Evolutionary conservation across 1,140 invertebrate species (phyloP).

Genomic region (Cyphomyrmex costatus): DNA sequence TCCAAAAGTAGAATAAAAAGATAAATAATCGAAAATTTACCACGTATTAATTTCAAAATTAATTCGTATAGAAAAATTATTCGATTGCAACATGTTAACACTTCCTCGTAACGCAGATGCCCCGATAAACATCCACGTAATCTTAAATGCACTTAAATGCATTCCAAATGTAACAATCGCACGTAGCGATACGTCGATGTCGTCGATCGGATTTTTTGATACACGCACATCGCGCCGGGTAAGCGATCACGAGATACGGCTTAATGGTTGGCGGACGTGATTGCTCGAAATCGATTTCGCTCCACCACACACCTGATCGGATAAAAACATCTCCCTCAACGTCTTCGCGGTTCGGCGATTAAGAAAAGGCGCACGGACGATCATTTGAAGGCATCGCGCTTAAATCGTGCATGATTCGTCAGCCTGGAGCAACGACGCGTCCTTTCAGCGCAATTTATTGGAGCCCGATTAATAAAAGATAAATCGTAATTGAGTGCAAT

Average conservation of each 20-base stretch:
- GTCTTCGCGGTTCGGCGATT: slow-evolving; percentile 63
- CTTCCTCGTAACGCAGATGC: background rate
- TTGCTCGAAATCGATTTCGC: slow-evolving; percentile 61
- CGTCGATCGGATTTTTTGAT: slow-evolving; percentile 32
- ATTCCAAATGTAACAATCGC: background rate
- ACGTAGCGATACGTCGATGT: background rate
- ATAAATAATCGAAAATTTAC: background rate
- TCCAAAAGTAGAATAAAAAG: background rate
- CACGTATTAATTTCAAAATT: background rate
- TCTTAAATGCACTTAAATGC: slow-evolving; percentile 32
- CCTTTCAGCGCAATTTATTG: slow-evolving; percentile 57
- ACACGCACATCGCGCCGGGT: background rate
- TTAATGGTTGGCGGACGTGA: slow-evolving; percentile 44
- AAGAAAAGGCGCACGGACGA: slow-evolving; percentile 42
- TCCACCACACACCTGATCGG: slow-evolving; percentile 40
- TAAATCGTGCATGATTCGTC: slow-evolving; percentile 45
- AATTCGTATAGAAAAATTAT: background rate
- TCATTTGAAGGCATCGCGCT: slow-evolving; percentile 17
- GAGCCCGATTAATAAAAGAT: slow-evolving; percentile 53
- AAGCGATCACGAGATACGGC: slow-evolving; percentile 51
- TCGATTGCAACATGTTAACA: slow-evolving; percentile 3
- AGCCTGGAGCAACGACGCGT: slow-evolving; percentile 49
- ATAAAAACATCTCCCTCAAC: slow-evolving; percentile 59
- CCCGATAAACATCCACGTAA: slow-evolving; percentile 6
- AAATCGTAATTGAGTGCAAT: slow-evolving; percentile 57